Evolutionary conservation across 1,140 invertebrate genomes (phyloP), one percentile per base, ranked within the genome.

Genomic region (Odontomachus brunneus): DNA sequence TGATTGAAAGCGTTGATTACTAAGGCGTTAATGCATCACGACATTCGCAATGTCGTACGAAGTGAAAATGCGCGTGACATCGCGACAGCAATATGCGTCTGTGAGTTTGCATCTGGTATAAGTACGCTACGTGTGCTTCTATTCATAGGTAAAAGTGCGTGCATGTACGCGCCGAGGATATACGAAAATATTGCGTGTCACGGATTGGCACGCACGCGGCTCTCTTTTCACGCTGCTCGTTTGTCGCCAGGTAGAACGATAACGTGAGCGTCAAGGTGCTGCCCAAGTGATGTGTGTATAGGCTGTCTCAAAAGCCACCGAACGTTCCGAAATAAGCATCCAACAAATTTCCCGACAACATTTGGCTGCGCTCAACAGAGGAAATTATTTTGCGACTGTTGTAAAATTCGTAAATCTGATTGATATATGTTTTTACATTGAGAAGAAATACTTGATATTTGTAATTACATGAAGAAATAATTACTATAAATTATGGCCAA

Each of bases 1-100:
- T 24, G 57, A 62, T 74, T 60, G 55, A 24, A 74, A 60, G 71
- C 53, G 71, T 60, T 62, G 72, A 74, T 74, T 74, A 62, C 38
- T 22, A 62, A 62, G 44, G 57, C 17, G 57, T 60, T 74, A 74
- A 73, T 26, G 72, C 22, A 24, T 26, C 57, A n/a, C n/a, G 72
- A 74, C 72, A 15, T 22, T 44, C 53, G 69, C 22, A 15, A 17
- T n/a, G n/a, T 59, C 55, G 12, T 49, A 7, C 38, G 22, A 12
- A 38, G 38, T 74, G 57, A 4, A 74, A 74, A 74, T n/a, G 57
- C 57, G 22, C 12, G 17, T 44, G 15, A 49, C 33, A 53, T 73
- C 55, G 24, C 57, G 57, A 73, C 53, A 44, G 33, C 33, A 26
- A 59, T 55, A 15, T 33, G 7, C 33, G n/a, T 33, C 17, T 48